Conservation (phyloP, 2,888 invertebrate genomes). For the Barypeithes pellucidus region DNA sequence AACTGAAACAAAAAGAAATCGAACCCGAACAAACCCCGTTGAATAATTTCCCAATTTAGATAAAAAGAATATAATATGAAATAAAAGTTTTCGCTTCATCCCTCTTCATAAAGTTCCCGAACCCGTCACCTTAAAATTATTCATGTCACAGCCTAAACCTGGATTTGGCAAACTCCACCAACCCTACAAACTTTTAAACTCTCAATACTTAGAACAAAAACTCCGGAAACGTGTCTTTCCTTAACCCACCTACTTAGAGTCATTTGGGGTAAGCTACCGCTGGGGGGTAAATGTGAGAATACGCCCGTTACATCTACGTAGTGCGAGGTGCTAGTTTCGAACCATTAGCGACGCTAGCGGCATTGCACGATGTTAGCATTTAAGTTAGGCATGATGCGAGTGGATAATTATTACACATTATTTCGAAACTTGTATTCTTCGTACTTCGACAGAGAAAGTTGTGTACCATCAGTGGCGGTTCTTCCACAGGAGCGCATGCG, state of each 20-base stretch:
- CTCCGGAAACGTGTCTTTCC: slow-evolving; percentile 57
- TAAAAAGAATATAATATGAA: slow-evolving; percentile 8
- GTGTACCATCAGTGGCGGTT: too few species aligned
- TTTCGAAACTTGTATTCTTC: too few species aligned
- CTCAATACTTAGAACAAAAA: slow-evolving; percentile 52
- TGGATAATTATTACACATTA: too few species aligned
- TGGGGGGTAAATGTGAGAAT: too few species aligned
- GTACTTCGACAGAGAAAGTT: too few species aligned
- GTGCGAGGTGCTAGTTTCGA: too few species aligned
- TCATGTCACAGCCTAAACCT: slow-evolving; percentile 51
- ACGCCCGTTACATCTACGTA: too few species aligned
- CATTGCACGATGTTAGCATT: too few species aligned
- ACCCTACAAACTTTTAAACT: slow-evolving; percentile 50
- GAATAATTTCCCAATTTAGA: slow-evolving; percentile 1
- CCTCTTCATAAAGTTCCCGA: slow-evolving; percentile 29
- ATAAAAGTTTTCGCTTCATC: slow-evolving; percentile 22
- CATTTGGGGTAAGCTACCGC: too few species aligned
- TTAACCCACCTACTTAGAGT: slow-evolving; percentile 59
- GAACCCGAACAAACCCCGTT: not conserved
- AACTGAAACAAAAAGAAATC: slow-evolving; percentile 1
- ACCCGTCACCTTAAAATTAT: slow-evolving; percentile 50
- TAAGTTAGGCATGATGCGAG: too few species aligned
- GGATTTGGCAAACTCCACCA: slow-evolving; percentile 45
- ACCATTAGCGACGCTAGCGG: too few species aligned
- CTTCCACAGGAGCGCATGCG: too few species aligned